Conservation (phyloP, 2,797 vertebrate genomes). For the Microctenopoma lineatum region DNA sequence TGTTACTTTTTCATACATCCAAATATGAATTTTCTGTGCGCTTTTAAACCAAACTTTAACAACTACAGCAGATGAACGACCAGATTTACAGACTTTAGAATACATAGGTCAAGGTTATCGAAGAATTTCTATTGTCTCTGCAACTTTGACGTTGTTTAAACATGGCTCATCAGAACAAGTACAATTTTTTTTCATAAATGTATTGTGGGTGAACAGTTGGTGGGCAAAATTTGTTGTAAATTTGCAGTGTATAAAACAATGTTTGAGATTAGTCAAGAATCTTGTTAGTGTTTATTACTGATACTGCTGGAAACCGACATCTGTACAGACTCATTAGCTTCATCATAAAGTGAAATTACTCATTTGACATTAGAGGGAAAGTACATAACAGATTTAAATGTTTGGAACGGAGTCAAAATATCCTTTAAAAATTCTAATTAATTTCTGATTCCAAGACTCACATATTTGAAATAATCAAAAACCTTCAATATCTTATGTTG, state of each 20-base stretch:
- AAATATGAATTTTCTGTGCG: background rate
- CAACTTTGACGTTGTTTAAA: background rate
- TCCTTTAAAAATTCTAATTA: too few relatives aligned
- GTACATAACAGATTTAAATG: background rate
- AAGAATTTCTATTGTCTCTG: background rate
- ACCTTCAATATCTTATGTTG: too few relatives aligned
- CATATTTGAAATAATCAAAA: too few relatives aligned
- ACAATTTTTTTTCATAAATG: background rate
- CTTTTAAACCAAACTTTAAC: background rate
- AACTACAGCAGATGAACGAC: background rate
- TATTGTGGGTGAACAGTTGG: background rate
- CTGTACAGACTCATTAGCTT: background rate
- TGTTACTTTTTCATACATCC: background rate
- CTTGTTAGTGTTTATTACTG: background rate
- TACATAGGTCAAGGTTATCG: rapidly evolving
- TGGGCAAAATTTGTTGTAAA: background rate
- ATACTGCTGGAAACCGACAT: background rate
- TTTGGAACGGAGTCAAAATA: background rate
- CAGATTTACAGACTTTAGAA: background rate
- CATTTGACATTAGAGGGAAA: background rate
- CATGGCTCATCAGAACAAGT: background rate
- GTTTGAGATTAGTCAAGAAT: background rate
- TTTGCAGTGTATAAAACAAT: background rate
- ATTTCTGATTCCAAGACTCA: too few relatives aligned
- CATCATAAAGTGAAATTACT: background rate